phyloP scores from a whole-genome alignment of 2,113 vertebrate genomes.

The Hepsetus odoe region DNA sequence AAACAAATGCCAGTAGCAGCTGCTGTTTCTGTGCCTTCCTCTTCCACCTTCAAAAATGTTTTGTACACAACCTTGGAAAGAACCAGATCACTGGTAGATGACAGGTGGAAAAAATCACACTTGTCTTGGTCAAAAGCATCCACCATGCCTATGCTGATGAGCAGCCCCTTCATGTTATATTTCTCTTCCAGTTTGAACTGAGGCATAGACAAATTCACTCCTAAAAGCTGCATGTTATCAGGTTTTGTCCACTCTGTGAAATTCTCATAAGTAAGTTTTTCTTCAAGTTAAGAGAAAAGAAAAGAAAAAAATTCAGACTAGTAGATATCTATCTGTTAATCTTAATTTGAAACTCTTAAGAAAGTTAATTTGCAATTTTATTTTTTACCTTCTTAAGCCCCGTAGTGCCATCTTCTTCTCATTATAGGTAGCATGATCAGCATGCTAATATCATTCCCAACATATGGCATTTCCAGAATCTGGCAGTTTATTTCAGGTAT shows the following conservation, averaged over 20 bases:
- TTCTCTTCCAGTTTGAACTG: conserved; percentile 75
- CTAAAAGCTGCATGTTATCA: conserved; percentile 65
- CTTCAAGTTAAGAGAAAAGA: conserved; percentile 72
- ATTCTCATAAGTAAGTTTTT: conserved; percentile 71
- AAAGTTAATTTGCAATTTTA: too few species aligned
- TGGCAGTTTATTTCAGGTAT: conserved; percentile 76
- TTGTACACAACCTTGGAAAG: conserved; percentile 87
- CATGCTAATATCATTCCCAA: conserved; percentile 90
- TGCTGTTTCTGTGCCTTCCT: conserved; percentile 87
- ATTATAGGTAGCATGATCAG: conserved; percentile 87
- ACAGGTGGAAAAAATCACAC: conserved; percentile 83
- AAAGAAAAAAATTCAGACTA: too few species aligned
- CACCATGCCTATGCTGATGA: conserved; percentile 74
- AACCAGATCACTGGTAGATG: conserved; percentile 72
- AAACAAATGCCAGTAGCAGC: conserved; percentile 77
- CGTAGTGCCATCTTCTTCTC: conserved; percentile 78
- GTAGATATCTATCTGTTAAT: too few species aligned
- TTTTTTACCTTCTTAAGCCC: conserved; percentile 87
- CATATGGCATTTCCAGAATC: conserved; percentile 90
- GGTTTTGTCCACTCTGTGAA: conserved; percentile 70
- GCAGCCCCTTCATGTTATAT: conserved; percentile 70
- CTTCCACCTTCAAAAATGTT: conserved; percentile 86
- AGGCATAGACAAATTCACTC: conserved; percentile 73
- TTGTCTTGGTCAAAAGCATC: conserved; percentile 68
- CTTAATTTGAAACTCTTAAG: too few species aligned